Evolutionary conservation across 2,888 invertebrate species (phyloP).

Genomic region (Alentia gelatinosa): DNA sequence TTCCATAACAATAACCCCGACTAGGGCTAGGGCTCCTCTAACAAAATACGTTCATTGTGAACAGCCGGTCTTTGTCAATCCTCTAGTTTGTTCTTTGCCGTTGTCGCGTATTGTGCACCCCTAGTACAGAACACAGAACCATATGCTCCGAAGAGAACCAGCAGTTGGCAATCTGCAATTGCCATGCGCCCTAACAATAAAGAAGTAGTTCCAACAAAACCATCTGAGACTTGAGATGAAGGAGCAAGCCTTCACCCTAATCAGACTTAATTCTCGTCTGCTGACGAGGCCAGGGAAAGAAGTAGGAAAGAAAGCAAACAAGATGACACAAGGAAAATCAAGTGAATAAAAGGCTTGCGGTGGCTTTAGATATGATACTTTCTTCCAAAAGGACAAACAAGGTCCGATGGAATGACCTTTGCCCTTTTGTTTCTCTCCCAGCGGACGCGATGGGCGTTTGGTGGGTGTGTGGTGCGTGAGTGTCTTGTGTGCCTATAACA

Average conservation of each 20-base stretch:
- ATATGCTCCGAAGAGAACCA: neutral
- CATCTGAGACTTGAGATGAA: neutral
- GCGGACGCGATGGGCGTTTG: neutral
- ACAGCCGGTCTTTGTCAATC: neutral
- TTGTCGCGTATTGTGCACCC: neutral
- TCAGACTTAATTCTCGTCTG: neutral
- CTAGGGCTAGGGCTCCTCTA: neutral
- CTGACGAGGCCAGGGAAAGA: neutral
- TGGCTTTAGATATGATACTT: neutral
- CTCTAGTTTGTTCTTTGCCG: neutral
- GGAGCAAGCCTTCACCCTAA: neutral
- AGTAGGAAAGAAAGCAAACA: neutral
- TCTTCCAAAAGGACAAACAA: neutral
- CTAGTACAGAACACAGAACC: neutral
- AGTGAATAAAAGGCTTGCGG: neutral
- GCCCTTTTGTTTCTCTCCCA: neutral
- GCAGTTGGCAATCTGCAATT: neutral
- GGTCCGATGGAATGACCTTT: neutral
- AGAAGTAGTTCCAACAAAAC: neutral
- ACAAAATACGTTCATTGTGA: neutral
- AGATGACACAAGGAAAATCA: neutral
- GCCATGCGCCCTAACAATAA: neutral
- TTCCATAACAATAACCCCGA: conserved; percentile 5
- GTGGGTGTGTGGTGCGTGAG: neutral
- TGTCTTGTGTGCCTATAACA: neutral